Evolutionary conservation across 2,113 vertebrate species (phyloP).

Genomic region (Cepphus grylle): DNA sequence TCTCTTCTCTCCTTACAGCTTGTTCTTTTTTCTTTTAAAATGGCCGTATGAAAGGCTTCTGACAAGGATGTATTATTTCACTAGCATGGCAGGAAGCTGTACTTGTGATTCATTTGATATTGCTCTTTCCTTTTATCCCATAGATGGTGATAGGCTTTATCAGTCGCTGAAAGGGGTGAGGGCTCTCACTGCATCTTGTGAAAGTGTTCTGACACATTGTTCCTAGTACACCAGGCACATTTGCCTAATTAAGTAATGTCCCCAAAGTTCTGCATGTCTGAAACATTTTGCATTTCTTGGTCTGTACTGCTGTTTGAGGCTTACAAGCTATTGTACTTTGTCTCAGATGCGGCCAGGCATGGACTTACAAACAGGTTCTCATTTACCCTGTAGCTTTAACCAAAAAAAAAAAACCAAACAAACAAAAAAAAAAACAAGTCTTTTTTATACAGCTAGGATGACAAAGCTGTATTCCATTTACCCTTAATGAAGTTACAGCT

Average conservation of each 20-base stretch:
- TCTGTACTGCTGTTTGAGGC: background rate
- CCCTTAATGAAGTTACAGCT: background rate
- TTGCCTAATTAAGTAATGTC: background rate
- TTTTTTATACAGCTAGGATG: background rate
- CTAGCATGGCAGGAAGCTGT: background rate
- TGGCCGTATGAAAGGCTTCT: background rate
- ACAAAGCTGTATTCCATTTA: background rate
- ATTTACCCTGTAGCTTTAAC: background rate
- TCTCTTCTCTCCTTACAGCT: background rate
- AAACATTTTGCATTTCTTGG: background rate
- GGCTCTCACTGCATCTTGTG: background rate
- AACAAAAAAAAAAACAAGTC: accelerated
- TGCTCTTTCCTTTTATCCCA: background rate
- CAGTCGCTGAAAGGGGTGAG: background rate
- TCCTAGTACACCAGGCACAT: background rate
- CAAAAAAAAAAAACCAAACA: background rate
- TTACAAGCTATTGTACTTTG: background rate
- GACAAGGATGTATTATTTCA: background rate
- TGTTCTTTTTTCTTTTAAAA: constrained; percentile 16
- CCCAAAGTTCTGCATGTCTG: background rate
- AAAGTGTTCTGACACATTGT: background rate
- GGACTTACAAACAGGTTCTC: background rate
- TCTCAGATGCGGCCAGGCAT: background rate
- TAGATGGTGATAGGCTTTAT: background rate
- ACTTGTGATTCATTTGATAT: background rate